These are phyloP conservation scores for Bruchidius siliquastri DNA, from an alignment of 2,888 invertebrate species.

Conservation along the genomic window DNA sequence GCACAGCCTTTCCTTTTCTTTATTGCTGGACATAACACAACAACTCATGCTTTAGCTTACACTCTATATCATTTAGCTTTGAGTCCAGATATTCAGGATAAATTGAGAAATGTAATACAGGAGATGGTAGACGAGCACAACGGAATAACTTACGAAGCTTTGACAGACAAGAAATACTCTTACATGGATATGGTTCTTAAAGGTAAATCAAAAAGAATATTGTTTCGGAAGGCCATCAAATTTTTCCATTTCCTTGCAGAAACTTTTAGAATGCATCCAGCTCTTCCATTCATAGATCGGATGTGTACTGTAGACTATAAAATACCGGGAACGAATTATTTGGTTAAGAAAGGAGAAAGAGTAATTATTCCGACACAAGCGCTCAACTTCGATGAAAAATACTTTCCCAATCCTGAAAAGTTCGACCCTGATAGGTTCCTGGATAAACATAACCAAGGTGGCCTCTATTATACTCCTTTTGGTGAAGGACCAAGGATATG, in stretches of 20 bases:
- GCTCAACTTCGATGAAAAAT: not conserved
- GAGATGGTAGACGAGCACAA: not conserved
- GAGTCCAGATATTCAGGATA: constrained; percentile 1
- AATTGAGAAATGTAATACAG: not conserved
- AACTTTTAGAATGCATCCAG: not conserved
- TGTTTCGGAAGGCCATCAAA: too few species aligned
- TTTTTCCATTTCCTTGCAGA: too few species aligned
- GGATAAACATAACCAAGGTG: not conserved
- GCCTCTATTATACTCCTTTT: not conserved
- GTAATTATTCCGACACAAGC: not conserved
- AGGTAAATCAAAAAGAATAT: constrained; percentile 1
- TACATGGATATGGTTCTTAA: not conserved
- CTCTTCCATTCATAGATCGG: not conserved
- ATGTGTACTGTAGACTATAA: not conserved
- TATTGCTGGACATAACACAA: constrained; percentile 1
- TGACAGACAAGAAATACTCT: not conserved
- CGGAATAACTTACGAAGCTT: not conserved
- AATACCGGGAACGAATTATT: not conserved
- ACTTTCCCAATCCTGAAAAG: not conserved
- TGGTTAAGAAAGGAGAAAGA: not conserved
- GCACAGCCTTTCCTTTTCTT: constrained; percentile 1
- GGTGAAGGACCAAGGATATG: not conserved
- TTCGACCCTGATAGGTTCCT: not conserved
- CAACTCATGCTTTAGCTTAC: constrained; percentile 17
- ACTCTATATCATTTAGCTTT: not conserved